Percentiles rank a stretch among this genome's conserved stretches.
Evolutionary conservation across 1,140 invertebrate species (phyloP).

Genomic region (Lordiphosa collinella): DNA sequence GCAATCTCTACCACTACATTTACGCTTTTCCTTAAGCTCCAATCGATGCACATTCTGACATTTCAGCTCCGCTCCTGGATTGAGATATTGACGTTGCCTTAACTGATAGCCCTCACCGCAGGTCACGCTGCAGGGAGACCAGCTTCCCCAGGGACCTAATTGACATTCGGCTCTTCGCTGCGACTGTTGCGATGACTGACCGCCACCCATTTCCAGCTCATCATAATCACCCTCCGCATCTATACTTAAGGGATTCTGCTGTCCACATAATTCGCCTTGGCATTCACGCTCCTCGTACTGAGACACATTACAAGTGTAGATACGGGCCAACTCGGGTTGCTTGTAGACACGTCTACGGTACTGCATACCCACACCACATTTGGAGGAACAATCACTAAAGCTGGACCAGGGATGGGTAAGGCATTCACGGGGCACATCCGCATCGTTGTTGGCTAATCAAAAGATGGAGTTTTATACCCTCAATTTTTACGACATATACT

Average conservation of each 20-base stretch:
- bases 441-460: slow-evolving; percentile 64
- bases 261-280: slow-evolving; percentile 49
- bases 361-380: slow-evolving; percentile 87
- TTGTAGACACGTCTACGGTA: slow-evolving; percentile 84
- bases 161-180: slow-evolving; percentile 81
- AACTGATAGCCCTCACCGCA: slow-evolving; percentile 80
- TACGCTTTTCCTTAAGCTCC: slow-evolving; percentile 35
- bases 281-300: slow-evolving; percentile 59
- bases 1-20: slow-evolving; percentile 37
- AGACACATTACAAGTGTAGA: slow-evolving; percentile 73
- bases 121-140: slow-evolving; percentile 87
- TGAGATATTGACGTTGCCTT: slow-evolving; percentile 49
- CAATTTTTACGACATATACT: no score
- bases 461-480: not conserved
- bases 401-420: slow-evolving; percentile 86
- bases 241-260: slow-evolving; percentile 14
- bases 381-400: slow-evolving; percentile 89
- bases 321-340: slow-evolving; percentile 80
- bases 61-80: slow-evolving; percentile 34
- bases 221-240: slow-evolving; percentile 21
- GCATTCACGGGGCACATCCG: slow-evolving; percentile 82
- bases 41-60: slow-evolving; percentile 49
- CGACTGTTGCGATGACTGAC: slow-evolving; percentile 6
- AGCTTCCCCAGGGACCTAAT: slow-evolving; percentile 86
- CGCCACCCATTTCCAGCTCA: not conserved